These are phyloP conservation scores for Toxonevra muliebris DNA, from an alignment of 2,888 invertebrate genomes.

Conservation along the genomic window DNA sequence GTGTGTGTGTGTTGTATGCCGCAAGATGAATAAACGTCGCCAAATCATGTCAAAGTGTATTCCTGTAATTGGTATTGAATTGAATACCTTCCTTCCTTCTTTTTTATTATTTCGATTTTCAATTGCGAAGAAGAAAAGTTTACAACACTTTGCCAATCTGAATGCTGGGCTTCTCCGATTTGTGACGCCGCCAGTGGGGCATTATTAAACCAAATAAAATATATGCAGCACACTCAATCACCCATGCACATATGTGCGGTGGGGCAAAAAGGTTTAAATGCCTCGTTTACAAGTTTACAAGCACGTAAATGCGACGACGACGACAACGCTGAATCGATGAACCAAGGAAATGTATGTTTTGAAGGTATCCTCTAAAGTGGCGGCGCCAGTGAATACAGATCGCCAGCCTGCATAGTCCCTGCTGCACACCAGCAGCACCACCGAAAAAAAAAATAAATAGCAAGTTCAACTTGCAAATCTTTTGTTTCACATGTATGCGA, in stretches of 20 bases:
- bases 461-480: neutral
- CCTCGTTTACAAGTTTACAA: conserved; percentile 33
- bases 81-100: neutral
- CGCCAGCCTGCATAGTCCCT: neutral
- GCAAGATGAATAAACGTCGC: conserved; percentile 1
- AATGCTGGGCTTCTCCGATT: too few relatives aligned
- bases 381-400: conserved; percentile 4
- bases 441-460: neutral
- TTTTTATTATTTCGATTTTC: neutral
- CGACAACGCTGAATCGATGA: too few relatives aligned
- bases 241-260: neutral
- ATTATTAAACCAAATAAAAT: too few relatives aligned
- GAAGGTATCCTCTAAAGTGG: conserved; percentile 9
- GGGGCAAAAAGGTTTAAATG: conserved; percentile 25
- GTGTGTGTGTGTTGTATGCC: neutral
- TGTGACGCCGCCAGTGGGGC: too few relatives aligned
- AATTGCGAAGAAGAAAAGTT: neutral
- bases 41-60: neutral
- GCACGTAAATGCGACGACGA: conserved; percentile 3
- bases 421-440: neutral
- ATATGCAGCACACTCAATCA: too few relatives aligned
- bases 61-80: neutral
- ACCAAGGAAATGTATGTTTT: too few relatives aligned
- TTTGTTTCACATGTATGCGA: conserved; percentile 27
- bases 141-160: neutral